Conservation (phyloP, 2,888 invertebrate species). For the Phyllotreta cruciferae region DNA sequence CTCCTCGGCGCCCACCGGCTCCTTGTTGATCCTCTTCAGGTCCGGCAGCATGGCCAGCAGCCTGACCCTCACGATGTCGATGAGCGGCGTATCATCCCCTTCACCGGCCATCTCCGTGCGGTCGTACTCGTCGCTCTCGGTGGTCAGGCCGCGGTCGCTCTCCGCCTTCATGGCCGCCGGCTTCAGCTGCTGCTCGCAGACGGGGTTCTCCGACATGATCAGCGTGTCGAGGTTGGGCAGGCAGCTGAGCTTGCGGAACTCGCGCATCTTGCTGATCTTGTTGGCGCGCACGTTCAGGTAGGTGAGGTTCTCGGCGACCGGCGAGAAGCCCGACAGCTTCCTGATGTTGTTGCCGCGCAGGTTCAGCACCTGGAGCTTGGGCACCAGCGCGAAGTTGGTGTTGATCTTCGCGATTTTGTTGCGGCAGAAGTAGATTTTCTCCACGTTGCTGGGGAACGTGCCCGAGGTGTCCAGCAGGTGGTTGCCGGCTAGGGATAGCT, state of each 20-base stretch:
- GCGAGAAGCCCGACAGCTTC: conserved; percentile 63
- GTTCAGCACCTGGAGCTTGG: conserved; percentile 73
- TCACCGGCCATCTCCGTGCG: conserved; percentile 41
- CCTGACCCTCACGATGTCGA: conserved; percentile 47
- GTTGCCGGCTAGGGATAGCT: conserved; percentile 66
- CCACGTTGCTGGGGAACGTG: conserved; percentile 64
- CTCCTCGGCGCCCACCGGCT: conserved; percentile 62
- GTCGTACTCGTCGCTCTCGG: conserved; percentile 36
- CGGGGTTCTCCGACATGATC: conserved; percentile 65
- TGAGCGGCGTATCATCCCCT: conserved; percentile 57
- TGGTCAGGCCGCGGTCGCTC: neutral
- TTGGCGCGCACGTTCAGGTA: conserved; percentile 68
- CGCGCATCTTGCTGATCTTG: conserved; percentile 62
- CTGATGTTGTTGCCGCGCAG: conserved; percentile 72
- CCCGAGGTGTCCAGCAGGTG: conserved; percentile 60
- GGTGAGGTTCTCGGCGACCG: conserved; percentile 58
- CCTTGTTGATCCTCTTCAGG: conserved; percentile 66
- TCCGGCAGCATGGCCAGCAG: conserved; percentile 63
- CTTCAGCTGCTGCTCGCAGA: conserved; percentile 33
- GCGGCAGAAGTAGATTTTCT: conserved; percentile 71
- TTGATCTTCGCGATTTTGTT: conserved; percentile 48
- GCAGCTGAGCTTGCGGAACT: conserved; percentile 64
- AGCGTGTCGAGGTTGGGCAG: conserved; percentile 63
- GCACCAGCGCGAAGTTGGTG: conserved; percentile 66
- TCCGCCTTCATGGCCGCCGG: no score